Evolutionary conservation across 2,888 invertebrate species (phyloP), one percentile per base, ranked within the genome.

Genomic region (Catocala sponsa): DNA sequence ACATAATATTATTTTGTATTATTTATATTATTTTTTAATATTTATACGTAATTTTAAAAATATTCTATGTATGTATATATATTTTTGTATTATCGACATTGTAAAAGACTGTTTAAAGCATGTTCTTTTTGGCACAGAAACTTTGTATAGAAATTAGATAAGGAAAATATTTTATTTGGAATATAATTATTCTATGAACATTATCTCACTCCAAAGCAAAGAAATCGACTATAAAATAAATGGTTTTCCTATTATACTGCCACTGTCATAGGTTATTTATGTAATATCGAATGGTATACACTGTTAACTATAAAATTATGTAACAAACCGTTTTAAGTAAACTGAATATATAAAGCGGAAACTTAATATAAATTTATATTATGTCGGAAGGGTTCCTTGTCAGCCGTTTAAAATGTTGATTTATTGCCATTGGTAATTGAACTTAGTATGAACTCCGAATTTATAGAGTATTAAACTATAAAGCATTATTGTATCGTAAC

Each of bases 61-160:
- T 9, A 35, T 35, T 35, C 13, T 63, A 43, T 44, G 59, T 74
- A 70, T 72, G 70, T 69, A 67, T 71, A 57, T 69, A 59, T 63
- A 65, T 64, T 68, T 43, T 43, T 32, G 33, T 72, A 79, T 38
- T 76, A 79, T 79, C 80, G 78, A 80, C 78, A 73, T 76, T 70
- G 57, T 65, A 53, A 67, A 83, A 82, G 81, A 80, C 79, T 79
- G 78, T 75, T 60, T 63, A 53, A 35, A 65, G 70, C 70, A 63
- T 68, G 67, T 73, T 80, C 80, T 80, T 78, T 81, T 83, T 84
- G 76, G 59, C 76, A 66, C 69, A 65, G 67, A 65, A 5, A 49
- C 10, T 6, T 41, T 46, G 5, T 47, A 64, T 61, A 51, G 71
- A 59, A 66, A 65, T 63, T 68, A 70, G 46, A 5, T 58, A 60